Evolutionary conservation across 2,797 vertebrate genomes (phyloP), one percentile per base, ranked within the genome.

Genomic region (Megalops cyprinoides): DNA sequence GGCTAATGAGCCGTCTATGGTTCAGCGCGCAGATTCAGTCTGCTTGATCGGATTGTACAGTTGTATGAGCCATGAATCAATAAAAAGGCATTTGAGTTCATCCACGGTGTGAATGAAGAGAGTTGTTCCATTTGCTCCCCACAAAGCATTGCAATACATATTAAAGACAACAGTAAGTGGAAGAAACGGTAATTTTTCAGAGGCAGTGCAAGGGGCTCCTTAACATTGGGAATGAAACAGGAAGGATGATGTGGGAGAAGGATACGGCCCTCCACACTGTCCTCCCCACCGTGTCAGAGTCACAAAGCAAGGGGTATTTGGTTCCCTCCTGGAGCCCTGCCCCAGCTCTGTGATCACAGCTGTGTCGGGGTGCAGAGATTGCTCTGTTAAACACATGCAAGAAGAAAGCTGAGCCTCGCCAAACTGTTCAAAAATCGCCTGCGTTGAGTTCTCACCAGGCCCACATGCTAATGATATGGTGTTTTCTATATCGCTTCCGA

Each of bases 1-100:
- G 23, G 67, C 67, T 71, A 71, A 42, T 42, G 39, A 39, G 8
- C 39, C 4, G 37, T 28, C 37, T 8, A 44, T 44, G 67, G 67
- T 44, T 71, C 39, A 42, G 20, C 8, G 67, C 67, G 44, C 39
- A 71, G 37, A 0, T 23, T 71, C 39, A 3, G 37, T 71, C 1
- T 44, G 44, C 23, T 20, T 23, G 67, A n/a, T 71, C 23, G 9
- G 20, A 44, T 8, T 71, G 18, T 42, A 42, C 20, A 23, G 67
- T 44, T 14, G 67, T 9, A 71, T 28, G 37, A 23, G 18, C 44
- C 23, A 39, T n/a, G 6, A n/a, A 44, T 71, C 67, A 71, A 71
- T 71, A n/a, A 71, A 71, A 71, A 71, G 67, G 37, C 37, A n/a
- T 71, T 71, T 44, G 18, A 71, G 39, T 42, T 71, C 67, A 23